Evolutionary conservation across 1,140 invertebrate genomes (phyloP).

Genomic region (Leptinotarsa lineolata): DNA sequence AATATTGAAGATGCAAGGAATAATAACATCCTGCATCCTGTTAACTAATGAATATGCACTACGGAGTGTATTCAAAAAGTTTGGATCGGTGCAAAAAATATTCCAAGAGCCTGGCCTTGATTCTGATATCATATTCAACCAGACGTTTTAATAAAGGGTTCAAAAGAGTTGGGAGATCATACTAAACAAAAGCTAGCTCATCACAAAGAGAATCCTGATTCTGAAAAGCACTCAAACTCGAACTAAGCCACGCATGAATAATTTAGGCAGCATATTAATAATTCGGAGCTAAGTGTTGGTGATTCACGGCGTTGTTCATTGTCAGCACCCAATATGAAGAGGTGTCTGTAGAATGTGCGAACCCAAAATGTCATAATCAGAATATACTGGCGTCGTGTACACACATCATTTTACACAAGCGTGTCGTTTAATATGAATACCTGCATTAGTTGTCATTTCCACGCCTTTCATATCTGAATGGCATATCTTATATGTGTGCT

Average conservation of each 20-base stretch:
- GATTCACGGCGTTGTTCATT: slow-evolving; percentile 31
- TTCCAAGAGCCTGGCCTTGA: too few relatives aligned
- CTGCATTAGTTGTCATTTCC: slow-evolving; percentile 40
- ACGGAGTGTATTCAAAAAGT: too few relatives aligned
- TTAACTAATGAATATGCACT: too few relatives aligned
- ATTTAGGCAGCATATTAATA: slow-evolving; percentile 16
- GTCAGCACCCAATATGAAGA: slow-evolving; percentile 32
- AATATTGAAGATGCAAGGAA: too few relatives aligned
- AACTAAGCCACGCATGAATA: slow-evolving; percentile 12
- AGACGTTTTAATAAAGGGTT: too few relatives aligned
- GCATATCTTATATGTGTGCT: slow-evolving; percentile 1
- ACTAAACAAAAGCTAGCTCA: not conserved
- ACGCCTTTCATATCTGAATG: slow-evolving; percentile 39
- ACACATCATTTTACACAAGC: slow-evolving; percentile 33
- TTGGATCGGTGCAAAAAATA: too few relatives aligned
- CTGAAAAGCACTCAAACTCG: not conserved
- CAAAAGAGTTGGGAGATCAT: not conserved
- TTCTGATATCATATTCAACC: too few relatives aligned
- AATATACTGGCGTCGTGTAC: slow-evolving; percentile 25
- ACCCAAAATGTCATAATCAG: slow-evolving; percentile 34
- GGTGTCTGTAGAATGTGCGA: slow-evolving; percentile 37
- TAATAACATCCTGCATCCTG: too few relatives aligned
- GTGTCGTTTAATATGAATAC: slow-evolving; percentile 41
- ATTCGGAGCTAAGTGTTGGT: slow-evolving; percentile 14
- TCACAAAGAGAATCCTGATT: slow-evolving; percentile 2